A percentile compares a stretch with the other conserved stretches of the same genome.
Evolutionary conservation across 2,113 vertebrate genomes (phyloP).

Genomic region (Cavia aperea): DNA sequence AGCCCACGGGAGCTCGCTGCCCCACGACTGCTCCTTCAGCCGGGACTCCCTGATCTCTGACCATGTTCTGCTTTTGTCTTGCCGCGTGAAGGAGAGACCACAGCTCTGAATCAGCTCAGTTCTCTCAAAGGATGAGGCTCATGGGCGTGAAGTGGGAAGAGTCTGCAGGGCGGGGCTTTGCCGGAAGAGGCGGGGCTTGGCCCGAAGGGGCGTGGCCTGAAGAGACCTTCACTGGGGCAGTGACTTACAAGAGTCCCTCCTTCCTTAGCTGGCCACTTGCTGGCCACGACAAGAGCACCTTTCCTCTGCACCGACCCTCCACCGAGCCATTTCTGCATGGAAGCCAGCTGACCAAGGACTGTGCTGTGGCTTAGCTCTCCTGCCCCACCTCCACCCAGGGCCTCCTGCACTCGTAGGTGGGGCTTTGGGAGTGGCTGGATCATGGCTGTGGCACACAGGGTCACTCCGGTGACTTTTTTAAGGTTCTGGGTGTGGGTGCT

Average conservation of each 20-base stretch:
- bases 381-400: neutral
- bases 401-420: neutral
- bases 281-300: neutral
- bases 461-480: too few relatives aligned
- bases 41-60: neutral
- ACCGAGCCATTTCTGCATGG: neutral
- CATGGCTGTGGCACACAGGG: neutral
- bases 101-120: neutral
- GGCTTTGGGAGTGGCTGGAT: neutral
- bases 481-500: too few relatives aligned
- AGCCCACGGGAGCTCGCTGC: rapidly evolving
- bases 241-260: neutral
- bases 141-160: neutral
- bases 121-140: neutral
- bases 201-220: too few relatives aligned
- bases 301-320: neutral
- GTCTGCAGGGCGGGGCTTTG: too few relatives aligned
- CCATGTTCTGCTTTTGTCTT: neutral
- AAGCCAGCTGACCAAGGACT: neutral
- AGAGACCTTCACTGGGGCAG: neutral
- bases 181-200: too few relatives aligned
- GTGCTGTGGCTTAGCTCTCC: neutral
- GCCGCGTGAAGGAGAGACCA: rapidly evolving
- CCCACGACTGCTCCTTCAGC: neutral
- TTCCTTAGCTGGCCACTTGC: neutral